Evolutionary conservation across 2,797 vertebrate species (phyloP).

Genomic region (Rhinogobio ventralis): DNA sequence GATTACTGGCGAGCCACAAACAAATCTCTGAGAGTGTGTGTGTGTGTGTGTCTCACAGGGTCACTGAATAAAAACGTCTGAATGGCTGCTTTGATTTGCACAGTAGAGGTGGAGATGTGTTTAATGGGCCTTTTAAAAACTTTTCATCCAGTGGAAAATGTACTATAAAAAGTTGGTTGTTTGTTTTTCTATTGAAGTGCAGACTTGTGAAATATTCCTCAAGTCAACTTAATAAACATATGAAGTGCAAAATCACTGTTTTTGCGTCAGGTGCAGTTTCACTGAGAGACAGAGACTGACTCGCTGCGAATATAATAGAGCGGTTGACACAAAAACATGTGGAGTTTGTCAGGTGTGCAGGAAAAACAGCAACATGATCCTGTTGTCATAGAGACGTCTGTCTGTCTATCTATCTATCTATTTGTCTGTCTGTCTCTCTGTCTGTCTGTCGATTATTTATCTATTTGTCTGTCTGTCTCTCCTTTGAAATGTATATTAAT

Average conservation of each 20-base stretch:
- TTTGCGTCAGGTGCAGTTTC: too few species aligned
- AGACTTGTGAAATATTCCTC: not conserved
- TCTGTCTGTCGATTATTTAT: too few species aligned
- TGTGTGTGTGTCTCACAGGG: not conserved
- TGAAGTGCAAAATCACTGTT: not conserved
- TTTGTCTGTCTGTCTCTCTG: rapidly evolving
- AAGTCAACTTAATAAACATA: not conserved
- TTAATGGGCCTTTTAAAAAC: not conserved
- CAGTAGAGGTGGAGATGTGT: not conserved
- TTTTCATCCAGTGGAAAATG: not conserved
- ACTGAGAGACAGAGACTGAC: too few species aligned
- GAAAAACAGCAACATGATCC: too few species aligned
- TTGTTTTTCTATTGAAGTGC: not conserved
- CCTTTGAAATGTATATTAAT: not conserved
- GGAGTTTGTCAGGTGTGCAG: too few species aligned
- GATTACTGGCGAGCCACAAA: slow-evolving; percentile 36
- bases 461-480: not conserved
- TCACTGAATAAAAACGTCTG: slow-evolving; percentile 2
- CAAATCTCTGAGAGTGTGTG: too few species aligned
- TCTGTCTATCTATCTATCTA: too few species aligned
- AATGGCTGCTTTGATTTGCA: not conserved
- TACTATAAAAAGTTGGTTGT: not conserved
- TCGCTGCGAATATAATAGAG: too few species aligned
- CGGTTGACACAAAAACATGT: too few species aligned
- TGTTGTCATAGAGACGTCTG: too few species aligned